Evolutionary conservation across 2,113 vertebrate species (phyloP), one percentile per base, ranked within the genome.

Genomic region (Philantomba maxwellii): DNA sequence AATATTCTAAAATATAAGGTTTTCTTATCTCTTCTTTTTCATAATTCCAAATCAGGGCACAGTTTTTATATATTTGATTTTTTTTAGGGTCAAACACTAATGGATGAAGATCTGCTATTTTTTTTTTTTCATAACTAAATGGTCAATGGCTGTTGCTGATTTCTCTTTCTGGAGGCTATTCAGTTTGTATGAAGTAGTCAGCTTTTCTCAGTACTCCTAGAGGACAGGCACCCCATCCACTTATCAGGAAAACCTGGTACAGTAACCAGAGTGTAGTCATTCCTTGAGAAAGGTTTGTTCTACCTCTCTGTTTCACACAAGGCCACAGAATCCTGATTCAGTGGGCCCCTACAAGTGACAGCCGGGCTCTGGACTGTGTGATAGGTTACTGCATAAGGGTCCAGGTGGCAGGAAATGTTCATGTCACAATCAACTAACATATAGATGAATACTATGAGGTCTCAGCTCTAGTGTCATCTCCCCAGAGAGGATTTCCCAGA

Each of bases 51-150:
- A 93, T 87, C 13, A 92, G 7, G 66, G 83, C 87, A 84, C 83
- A 33, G 33, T 90, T 96, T 94, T 66, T 95, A 93, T 39, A 53
- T 87, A 92, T 89, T 84, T 77, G 13, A 73, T 96, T 82, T 49
- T 39, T 90, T 87, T 60, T 89, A 57, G 33, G 55, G 57, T 92
- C 77, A 78, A 91, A 91, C 26, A 51, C 21, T 87, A 84, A 91
- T 88, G 77, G 28, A 89, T 84, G 47, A 92, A 91, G 23, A 33
- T 26, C 45, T 70, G 16, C 15, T 85, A 19, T 28, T 85, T 62
- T 89, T 75, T 83, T 58, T 28, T 62, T 92, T 97, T 92, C 21
- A 66, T 77, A 33, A 90, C 49, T 23, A 55, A 73, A 21, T 6
- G 2, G n/a, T 91, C 16, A 80, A 93, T 26, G 43, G 33, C 13